Conservation (phyloP, 2,888 invertebrate species). For the Pogonocherus hispidulus region DNA sequence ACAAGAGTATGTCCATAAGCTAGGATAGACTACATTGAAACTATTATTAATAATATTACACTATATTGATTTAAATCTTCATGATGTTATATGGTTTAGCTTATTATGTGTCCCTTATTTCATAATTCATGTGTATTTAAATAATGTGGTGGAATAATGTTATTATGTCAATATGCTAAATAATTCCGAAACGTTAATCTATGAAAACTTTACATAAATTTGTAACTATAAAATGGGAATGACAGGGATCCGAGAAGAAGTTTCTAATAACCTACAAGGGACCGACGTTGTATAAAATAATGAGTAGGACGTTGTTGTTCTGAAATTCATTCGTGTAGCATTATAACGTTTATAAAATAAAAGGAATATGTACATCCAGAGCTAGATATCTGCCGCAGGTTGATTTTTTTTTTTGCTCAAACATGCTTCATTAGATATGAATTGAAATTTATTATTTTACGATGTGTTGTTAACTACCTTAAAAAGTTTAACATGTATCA, state of each 20-base stretch:
- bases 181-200: conserved; percentile 17
- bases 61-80: too few species aligned
- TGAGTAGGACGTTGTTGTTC: conserved; percentile 9
- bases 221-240: conserved; percentile 21
- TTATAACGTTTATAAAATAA: neutral
- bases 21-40: too few species aligned
- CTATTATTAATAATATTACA: too few species aligned
- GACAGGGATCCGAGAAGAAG: conserved; percentile 15
- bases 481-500: neutral
- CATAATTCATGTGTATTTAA: conserved; percentile 25
- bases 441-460: conserved; percentile 15
- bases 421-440: conserved; percentile 8
- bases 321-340: conserved; percentile 5
- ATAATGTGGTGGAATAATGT: conserved; percentile 23
- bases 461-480: conserved; percentile 1
- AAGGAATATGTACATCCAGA: neutral
- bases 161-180: conserved; percentile 29
- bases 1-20: too few species aligned
- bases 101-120: conserved; percentile 10
- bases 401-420: neutral
- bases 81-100: too few species aligned
- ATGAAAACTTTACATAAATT: conserved; percentile 28
- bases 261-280: conserved; percentile 24
- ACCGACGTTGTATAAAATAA: conserved; percentile 14
- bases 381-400: neutral